Base-by-base conservation (phyloP, 2,888 invertebrate species). In the Deilephila porcellus region DNA sequence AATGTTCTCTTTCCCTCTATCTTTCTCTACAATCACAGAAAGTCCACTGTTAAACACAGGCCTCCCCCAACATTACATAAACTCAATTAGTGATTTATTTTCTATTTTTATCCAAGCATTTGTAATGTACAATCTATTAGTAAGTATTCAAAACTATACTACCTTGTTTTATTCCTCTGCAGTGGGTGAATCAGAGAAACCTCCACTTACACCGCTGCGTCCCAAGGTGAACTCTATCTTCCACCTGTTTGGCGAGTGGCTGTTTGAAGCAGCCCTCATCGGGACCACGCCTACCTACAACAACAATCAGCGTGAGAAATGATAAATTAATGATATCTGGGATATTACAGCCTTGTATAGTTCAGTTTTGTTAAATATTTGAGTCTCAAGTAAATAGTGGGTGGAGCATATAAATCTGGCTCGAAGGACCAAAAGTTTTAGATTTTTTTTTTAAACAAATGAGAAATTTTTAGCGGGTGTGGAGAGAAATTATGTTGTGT, bases 171-270 rank as follows among this genome's bases (percentile, higher is more conserved):
- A 4, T 70, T 63, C 71, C 25, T 73, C 85, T 86, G n/a, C 85
- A 97, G 97, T 97, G 74, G 93, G 88, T 3, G 97, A 94, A 45
- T 73, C 96, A 45, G 95, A 96, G 72, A 95, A 96, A 82, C 96
- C 96, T 20, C 96, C 97, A 0, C 91, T 98, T 78, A 97, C 98
- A 0, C 96, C 97, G 25, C 95, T 96, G 45, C 96, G 99, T 74
- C 98, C 99, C 29, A 98, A 98, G 87, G 98, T 98, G 83, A 99
- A 99, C 92, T 99, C 99, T 78, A 97, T 99, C 88, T 95, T 99
- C 74, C 99, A 99, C 90, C 95, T 99, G 79, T 99, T 99, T 91
- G 99, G 99, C 1, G 98, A 98, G 86, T 99, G 99, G 99, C 93
- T 99, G 77, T 99, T 99, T 88, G 99, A 99, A 90, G 99, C 99